A percentile compares a stretch with the other conserved stretches of the same genome.
phyloP scores from a whole-genome alignment of 2,888 invertebrate genomes.

The Ichneumoninae sp. region DNA sequence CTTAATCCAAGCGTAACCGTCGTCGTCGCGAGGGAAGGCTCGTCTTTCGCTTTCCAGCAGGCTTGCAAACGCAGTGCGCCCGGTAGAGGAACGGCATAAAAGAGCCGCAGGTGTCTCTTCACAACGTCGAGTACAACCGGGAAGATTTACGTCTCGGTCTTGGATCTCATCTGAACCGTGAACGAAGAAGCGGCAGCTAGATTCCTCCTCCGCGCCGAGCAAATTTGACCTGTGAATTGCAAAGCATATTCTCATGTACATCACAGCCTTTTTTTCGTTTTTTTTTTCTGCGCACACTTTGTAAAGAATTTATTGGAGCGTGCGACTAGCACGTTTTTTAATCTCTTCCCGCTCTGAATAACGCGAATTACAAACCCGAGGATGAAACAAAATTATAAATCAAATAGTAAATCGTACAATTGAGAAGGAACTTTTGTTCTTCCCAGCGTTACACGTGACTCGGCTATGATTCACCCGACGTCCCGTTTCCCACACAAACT shows the following conservation, averaged over 20 bases:
- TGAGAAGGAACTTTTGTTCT: conserved; percentile 46
- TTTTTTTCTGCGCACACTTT: neutral
- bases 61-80: neutral
- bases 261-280: neutral
- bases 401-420: conserved; percentile 9
- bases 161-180: conserved; percentile 55
- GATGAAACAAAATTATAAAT: conserved; percentile 6
- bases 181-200: conserved; percentile 36
- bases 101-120: conserved; percentile 47
- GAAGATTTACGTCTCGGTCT: conserved; percentile 51
- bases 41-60: neutral
- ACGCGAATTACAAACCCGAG: neutral
- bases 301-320: conserved; percentile 29
- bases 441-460: conserved; percentile 43
- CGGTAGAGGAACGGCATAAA: conserved; percentile 28
- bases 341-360: neutral
- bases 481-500: conserved; percentile 49
- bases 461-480: conserved; percentile 50
- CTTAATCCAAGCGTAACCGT: conserved; percentile 45
- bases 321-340: neutral
- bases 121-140: conserved; percentile 9
- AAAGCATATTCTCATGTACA: conserved; percentile 1
- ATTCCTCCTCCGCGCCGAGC: conserved; percentile 21
- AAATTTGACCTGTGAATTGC: conserved; percentile 18
- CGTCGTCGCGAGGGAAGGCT: conserved; percentile 7